Evolutionary conservation across 2,113 vertebrate species (phyloP), one percentile per base, ranked within the genome.

Genomic region (Naja naja): DNA sequence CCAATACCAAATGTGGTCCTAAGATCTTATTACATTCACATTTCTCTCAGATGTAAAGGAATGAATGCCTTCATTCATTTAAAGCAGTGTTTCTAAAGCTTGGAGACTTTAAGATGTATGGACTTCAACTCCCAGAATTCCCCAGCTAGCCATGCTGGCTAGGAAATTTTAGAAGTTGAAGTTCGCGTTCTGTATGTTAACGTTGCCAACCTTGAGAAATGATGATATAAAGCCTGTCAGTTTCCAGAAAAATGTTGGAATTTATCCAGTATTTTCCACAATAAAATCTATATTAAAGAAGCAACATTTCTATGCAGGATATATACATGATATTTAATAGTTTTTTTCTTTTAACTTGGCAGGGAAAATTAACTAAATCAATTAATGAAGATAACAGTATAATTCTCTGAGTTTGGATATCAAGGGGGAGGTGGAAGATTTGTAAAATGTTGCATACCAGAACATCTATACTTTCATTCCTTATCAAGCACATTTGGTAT

Each of bases 331-430:
- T 53, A 88, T 53, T 95, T 90, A 93, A 94, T 95, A 94, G 64
- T 88, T 8, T 56, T 1, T 93, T 93, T 90, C 89, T 94, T 94
- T 95, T 94, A 92, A 93, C 86, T 95, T 96, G 92, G 93, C 93
- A 95, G 94, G 93, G 95, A 95, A 95, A 95, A 95, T 93, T 90
- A 95, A 93, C 95, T 96, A 95, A 96, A 92, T 93, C 92, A 95
- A 93, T 94, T 92, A 95, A 53, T 94, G 89, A 95, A 93, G 58
- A 92, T 88, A 39, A 7, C 11, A 8, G n/a, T 39, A 20, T 18
- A 74, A 74, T 20, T 74, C 16, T 74, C 69, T 74, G 64, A 74
- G n/a, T 74, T 34, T 74, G 69, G n/a, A 34, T 74, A 74, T 74
- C 34, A 34, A 34, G 69, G 5, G n/a, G n/a, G 5, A 34, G 14